A percentile compares a stretch with the other conserved stretches of the same genome.
Evolutionary conservation across 1,140 invertebrate genomes (phyloP).

Genomic region (Panulirus ornatus): DNA sequence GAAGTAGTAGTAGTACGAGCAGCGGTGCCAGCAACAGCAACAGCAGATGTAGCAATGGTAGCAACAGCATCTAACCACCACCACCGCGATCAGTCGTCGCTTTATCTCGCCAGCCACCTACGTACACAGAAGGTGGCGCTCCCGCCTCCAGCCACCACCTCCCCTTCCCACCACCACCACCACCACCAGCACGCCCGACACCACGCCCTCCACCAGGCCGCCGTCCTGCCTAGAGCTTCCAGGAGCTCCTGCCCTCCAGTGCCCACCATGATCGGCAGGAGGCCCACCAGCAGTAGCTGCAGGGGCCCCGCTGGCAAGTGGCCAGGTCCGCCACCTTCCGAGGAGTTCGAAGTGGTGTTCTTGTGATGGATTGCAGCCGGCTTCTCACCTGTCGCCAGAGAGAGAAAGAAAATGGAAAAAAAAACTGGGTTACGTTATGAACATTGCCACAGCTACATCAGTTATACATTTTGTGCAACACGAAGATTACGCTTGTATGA

Average conservation of each 20-base stretch:
- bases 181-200: neutral
- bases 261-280: neutral
- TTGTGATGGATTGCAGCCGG: conserved; percentile 74
- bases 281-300: conserved; percentile 24
- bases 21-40: no score
- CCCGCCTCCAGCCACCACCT: neutral
- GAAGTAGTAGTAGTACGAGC: neutral
- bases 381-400: conserved; percentile 59
- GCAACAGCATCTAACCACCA: conserved; percentile 7
- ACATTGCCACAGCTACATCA: no score
- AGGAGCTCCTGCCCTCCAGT: neutral
- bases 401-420: neutral
- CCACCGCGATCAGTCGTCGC: no score
- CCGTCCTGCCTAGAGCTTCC: conserved; percentile 13
- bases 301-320: conserved; percentile 16
- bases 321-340: neutral
- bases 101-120: neutral
- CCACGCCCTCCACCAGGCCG: conserved; percentile 38
- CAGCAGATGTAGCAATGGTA: neutral
- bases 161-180: conserved; percentile 12
- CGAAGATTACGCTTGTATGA: no score
- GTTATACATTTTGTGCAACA: no score
- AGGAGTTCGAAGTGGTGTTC: conserved; percentile 66
- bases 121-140: neutral
- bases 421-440: no score